Percentiles rank a stretch among this genome's conserved stretches.
phyloP scores from a whole-genome alignment of 2,797 vertebrate species.

The Psittacula derbiana region DNA sequence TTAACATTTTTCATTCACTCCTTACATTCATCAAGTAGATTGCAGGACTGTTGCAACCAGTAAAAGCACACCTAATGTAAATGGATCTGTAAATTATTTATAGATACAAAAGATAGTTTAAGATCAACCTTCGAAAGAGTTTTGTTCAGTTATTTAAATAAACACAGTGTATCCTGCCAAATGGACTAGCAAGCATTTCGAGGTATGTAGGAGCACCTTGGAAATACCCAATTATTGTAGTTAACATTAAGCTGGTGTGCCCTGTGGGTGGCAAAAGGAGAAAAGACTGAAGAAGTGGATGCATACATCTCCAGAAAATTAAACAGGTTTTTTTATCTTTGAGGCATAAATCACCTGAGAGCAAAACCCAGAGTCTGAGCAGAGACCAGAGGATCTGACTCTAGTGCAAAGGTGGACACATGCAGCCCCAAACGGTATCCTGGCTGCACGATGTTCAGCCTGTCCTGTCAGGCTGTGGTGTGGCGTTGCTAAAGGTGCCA shows the following conservation, averaged over 20 bases:
- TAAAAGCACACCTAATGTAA: neutral
- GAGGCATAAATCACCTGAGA: neutral
- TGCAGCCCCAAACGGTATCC: neutral
- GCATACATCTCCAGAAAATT: neutral
- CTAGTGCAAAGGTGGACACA: neutral
- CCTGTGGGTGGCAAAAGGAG: neutral
- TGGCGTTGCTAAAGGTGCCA: neutral
- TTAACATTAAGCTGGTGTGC: neutral
- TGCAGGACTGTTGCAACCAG: neutral
- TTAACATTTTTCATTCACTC: neutral
- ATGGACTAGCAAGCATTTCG: neutral
- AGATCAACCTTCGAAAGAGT: neutral
- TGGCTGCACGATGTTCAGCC: accelerated
- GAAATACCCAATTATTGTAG: neutral
- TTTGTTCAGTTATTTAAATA: constrained; percentile 11
- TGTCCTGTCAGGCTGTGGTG: neutral
- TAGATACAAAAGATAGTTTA: neutral
- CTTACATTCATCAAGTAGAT: neutral
- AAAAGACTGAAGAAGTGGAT: neutral
- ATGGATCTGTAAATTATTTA: neutral
- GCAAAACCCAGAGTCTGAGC: neutral
- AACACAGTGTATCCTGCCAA: neutral
- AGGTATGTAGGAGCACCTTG: neutral
- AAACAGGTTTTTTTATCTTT: neutral
- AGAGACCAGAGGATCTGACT: accelerated